Evolutionary conservation across 2,797 vertebrate genomes (phyloP).

Genomic region (Argentina silus): DNA sequence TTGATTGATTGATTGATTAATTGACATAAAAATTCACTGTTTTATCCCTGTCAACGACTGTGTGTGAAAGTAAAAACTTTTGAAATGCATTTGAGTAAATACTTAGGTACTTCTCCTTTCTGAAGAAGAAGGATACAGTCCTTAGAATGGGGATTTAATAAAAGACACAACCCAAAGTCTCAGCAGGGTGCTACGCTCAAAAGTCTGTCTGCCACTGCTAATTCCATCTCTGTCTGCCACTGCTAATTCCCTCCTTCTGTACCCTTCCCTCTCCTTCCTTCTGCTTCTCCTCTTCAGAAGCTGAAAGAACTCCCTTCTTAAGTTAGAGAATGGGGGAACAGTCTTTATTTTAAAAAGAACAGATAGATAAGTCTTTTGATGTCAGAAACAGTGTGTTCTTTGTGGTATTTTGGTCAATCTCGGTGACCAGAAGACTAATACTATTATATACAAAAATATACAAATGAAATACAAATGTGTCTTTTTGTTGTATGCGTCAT

Average conservation of each 20-base stretch:
- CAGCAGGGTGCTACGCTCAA: constrained; percentile 16
- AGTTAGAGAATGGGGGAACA: neutral
- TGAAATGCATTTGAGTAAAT: neutral
- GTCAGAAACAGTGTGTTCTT: too few relatives aligned
- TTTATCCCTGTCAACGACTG: neutral
- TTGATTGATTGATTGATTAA: too few relatives aligned
- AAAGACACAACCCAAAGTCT: neutral
- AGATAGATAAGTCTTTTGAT: neutral
- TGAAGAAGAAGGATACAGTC: neutral
- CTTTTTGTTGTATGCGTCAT: too few relatives aligned
- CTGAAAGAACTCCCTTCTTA: neutral
- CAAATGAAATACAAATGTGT: too few relatives aligned
- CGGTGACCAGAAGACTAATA: too few relatives aligned
- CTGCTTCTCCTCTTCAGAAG: constrained; percentile 39
- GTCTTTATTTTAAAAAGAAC: neutral
- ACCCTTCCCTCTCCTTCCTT: too few relatives aligned
- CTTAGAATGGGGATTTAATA: neutral
- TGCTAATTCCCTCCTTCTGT: constrained; percentile 6
- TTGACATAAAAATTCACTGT: neutral
- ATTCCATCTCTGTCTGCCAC: neutral
- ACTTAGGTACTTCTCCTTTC: neutral
- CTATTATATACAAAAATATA: too few relatives aligned
- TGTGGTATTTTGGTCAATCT: too few relatives aligned
- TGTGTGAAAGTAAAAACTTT: neutral
- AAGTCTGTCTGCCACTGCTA: constrained; percentile 22